phyloP scores from a whole-genome alignment of 2,888 invertebrate species.

The Sinotaia quadrata region DNA sequence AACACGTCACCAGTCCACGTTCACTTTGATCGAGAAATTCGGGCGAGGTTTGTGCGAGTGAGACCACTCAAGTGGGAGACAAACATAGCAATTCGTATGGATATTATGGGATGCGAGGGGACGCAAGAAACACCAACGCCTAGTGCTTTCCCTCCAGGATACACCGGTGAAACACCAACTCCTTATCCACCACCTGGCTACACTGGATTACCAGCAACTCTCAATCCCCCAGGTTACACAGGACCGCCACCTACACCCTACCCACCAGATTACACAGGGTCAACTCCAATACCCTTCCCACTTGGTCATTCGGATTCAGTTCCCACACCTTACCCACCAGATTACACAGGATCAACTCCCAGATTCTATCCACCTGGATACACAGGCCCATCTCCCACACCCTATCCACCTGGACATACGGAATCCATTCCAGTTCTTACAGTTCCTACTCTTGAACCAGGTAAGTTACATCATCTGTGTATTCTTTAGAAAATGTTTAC shows the following conservation, averaged over 20 bases:
- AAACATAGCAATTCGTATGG: constrained; percentile 54
- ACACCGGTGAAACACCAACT: constrained; percentile 6
- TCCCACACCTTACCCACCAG: neutral
- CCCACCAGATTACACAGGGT: constrained; percentile 12
- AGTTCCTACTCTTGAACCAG: too few relatives aligned
- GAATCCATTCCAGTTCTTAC: too few relatives aligned
- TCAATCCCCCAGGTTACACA: constrained; percentile 4
- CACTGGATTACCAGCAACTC: neutral
- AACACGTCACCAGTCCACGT: constrained; percentile 31
- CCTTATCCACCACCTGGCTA: constrained; percentile 1
- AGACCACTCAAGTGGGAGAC: constrained; percentile 53
- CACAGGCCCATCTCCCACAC: neutral
- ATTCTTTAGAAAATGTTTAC: too few relatives aligned
- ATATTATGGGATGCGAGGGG: constrained; percentile 49
- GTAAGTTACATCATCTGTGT: too few relatives aligned
- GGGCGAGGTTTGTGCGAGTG: constrained; percentile 51
- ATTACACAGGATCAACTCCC: neutral
- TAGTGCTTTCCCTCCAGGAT: constrained; percentile 15
- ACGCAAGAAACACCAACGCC: neutral
- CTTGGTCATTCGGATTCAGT: neutral
- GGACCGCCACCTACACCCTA: constrained; percentile 18
- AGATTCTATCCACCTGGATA: neutral
- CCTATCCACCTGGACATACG: neutral
- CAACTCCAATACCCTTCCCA: constrained; percentile 4
- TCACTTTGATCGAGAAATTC: constrained; percentile 52